phyloP scores from a whole-genome alignment of 1,140 invertebrate genomes.

The Pteromalus puparum region DNA sequence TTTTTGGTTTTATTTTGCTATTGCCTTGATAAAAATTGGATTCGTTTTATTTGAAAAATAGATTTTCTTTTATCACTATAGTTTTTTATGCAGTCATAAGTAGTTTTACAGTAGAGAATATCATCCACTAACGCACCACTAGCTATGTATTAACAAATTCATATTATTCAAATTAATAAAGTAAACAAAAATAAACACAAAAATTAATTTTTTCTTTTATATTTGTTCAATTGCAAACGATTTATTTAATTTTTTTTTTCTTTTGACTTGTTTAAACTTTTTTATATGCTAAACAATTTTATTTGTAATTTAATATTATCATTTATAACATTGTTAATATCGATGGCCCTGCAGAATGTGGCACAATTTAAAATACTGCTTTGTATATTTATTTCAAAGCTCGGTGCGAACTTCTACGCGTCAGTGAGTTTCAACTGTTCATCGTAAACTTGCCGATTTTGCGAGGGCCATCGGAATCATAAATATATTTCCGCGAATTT shows the following conservation, averaged over 20 bases:
- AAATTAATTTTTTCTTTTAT: not conserved
- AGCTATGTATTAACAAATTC: not conserved
- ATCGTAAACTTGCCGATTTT: not conserved
- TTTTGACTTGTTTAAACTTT: not conserved
- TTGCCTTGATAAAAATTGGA: not conserved
- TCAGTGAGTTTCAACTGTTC: not conserved
- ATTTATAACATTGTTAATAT: not conserved
- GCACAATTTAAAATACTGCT: too few species aligned
- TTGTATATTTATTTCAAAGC: too few species aligned
- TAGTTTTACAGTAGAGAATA: not conserved
- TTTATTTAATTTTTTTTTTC: not conserved
- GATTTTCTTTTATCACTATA: not conserved
- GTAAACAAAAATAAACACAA: not conserved
- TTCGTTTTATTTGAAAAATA: not conserved
- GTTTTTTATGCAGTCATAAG: not conserved
- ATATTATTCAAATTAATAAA: not conserved
- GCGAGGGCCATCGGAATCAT: not conserved
- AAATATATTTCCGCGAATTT: not conserved
- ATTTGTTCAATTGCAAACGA: not conserved
- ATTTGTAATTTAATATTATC: not conserved
- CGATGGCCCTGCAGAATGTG: not conserved
- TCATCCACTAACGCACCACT: not conserved
- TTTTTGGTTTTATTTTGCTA: not conserved
- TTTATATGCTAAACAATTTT: not conserved
- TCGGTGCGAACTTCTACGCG: too few species aligned